Conservation (phyloP, 2,888 invertebrate genomes). For the Orthonevra nobilis region DNA sequence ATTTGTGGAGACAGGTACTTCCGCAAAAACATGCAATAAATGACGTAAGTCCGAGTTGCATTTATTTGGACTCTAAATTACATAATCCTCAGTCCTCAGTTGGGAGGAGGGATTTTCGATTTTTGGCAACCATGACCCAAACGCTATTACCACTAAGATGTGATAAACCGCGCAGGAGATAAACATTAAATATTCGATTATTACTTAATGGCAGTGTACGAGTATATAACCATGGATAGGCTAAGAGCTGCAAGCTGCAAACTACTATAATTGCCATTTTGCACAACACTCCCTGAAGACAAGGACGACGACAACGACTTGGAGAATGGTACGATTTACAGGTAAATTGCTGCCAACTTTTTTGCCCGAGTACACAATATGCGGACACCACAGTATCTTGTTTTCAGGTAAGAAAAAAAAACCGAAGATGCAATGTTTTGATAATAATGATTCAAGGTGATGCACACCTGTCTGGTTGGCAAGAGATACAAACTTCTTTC, state of each 20-base stretch:
- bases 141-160: slow-evolving; percentile 1
- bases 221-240: background rate
- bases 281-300: slow-evolving; percentile 7
- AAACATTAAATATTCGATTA: slow-evolving; percentile 30
- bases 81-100: slow-evolving; percentile 22
- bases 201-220: slow-evolving; percentile 24
- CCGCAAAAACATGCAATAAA: background rate
- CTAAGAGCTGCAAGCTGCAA: slow-evolving; percentile 14
- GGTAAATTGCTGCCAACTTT: slow-evolving; percentile 23
- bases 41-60: slow-evolving; percentile 43
- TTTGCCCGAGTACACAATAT: slow-evolving; percentile 17
- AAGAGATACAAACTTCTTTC: too few relatives aligned
- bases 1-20: background rate
- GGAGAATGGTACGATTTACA: background rate
- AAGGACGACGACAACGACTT: background rate
- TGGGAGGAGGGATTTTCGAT: background rate
- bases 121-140: slow-evolving; percentile 39
- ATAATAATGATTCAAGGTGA: slow-evolving; percentile 8
- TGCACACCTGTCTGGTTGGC: slow-evolving; percentile 24
- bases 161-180: slow-evolving; percentile 28
- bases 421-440: background rate
- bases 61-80: slow-evolving; percentile 20
- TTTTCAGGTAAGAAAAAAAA: background rate
- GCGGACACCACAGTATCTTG: background rate
- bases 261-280: slow-evolving; percentile 37